These are phyloP conservation scores for Hippasteria phrygiana DNA, from an alignment of 53 echinoderm and acorn worm species.

Conservation along the genomic window DNA sequence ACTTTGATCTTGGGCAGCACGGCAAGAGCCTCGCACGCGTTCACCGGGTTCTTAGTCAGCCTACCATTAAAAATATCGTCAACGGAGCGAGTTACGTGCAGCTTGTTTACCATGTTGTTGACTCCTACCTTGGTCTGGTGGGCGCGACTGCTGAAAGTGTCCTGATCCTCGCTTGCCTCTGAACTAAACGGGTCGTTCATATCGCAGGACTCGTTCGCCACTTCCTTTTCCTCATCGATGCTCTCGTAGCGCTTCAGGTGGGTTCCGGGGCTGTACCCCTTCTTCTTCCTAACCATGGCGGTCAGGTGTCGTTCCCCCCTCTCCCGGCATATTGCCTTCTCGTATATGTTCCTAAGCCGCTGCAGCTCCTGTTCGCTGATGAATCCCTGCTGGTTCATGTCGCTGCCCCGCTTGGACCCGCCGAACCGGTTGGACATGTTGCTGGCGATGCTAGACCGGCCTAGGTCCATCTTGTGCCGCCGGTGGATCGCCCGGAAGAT, in stretches of 20 bases:
- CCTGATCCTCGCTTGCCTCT: slow-evolving; percentile 37
- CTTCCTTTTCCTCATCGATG: slow-evolving; percentile 89
- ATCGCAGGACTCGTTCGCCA: slow-evolving; percentile 46
- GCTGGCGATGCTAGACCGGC: slow-evolving; percentile 85
- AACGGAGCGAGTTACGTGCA: slow-evolving; percentile 41
- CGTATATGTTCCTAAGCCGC: slow-evolving; percentile 82
- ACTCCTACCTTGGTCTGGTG: slow-evolving; percentile 43
- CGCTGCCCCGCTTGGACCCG: slow-evolving; percentile 78
- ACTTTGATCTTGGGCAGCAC: slow-evolving; percentile 61
- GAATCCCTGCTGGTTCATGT: slow-evolving; percentile 70
- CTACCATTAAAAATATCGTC: slow-evolving; percentile 30
- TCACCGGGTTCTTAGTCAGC: background rate
- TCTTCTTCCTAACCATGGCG: slow-evolving; percentile 73
- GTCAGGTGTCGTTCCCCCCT: slow-evolving; percentile 76
- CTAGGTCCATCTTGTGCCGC: slow-evolving; percentile 86
- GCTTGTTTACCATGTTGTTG: slow-evolving; percentile 39
- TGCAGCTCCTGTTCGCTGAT: slow-evolving; percentile 85
- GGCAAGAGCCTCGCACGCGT: slow-evolving; percentile 37
- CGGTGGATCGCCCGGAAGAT: slow-evolving; percentile 90
- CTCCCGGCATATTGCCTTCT: slow-evolving; percentile 81
- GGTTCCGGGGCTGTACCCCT: slow-evolving; percentile 70
- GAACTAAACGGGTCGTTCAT: slow-evolving; percentile 51
- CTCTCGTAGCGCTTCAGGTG: slow-evolving; percentile 87
- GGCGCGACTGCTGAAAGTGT: slow-evolving; percentile 25
- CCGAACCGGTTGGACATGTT: slow-evolving; percentile 77